Conservation (phyloP, 2,113 vertebrate species). For the Oxyura jamaicensis region DNA sequence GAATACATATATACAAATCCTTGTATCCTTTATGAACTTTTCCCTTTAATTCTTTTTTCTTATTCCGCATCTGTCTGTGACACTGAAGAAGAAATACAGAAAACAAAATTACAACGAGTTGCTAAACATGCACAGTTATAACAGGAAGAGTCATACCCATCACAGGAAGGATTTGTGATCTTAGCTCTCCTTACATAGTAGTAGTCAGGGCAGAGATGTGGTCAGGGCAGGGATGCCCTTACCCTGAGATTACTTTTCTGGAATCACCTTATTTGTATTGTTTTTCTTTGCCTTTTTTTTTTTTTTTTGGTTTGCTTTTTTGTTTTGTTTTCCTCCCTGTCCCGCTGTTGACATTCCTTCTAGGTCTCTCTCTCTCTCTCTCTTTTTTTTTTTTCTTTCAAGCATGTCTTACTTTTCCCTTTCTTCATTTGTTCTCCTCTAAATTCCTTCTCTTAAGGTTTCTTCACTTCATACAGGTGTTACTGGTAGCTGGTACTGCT, state of each 20-base stretch:
- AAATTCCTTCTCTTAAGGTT: background rate
- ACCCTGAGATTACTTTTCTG: background rate
- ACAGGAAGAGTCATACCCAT: background rate
- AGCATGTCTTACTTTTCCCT: background rate
- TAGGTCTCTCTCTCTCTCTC: fast-evolving
- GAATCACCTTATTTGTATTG: background rate
- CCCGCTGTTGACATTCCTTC: background rate
- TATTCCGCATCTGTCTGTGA: background rate
- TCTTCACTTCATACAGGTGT: background rate
- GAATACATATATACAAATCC: background rate
- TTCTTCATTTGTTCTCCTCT: background rate
- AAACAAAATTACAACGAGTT: fast-evolving
- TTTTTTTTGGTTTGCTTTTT: too few relatives aligned
- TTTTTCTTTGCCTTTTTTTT: background rate
- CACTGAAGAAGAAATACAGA: background rate
- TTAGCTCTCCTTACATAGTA: background rate
- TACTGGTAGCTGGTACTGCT: background rate
- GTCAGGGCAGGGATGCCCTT: background rate
- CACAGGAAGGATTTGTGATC: background rate
- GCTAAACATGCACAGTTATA: background rate
- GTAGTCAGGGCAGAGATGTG: background rate
- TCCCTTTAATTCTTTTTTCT: background rate
- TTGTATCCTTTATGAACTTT: background rate
- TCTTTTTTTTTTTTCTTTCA: background rate
- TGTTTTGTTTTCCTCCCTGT: too few relatives aligned